Conservation (phyloP, 2,113 vertebrate species). For the Poeciliopsis turrubarensis region DNA sequence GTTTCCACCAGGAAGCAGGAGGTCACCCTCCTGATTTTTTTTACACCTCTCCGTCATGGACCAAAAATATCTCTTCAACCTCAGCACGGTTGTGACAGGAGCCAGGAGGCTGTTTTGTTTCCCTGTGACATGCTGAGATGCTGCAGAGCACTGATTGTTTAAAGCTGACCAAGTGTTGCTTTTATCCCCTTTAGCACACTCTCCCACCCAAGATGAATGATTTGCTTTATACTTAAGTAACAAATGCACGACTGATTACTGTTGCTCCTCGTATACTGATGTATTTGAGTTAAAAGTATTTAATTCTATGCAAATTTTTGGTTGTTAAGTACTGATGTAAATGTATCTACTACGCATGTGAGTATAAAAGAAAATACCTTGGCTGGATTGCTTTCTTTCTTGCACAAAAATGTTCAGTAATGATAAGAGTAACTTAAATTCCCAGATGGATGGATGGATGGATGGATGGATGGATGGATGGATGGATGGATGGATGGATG, state of each 20-base stretch:
- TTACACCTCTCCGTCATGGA: conserved; percentile 54
- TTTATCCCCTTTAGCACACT: neutral
- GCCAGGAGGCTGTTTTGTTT: conserved; percentile 38
- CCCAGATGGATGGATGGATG: neutral
- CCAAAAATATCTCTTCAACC: conserved; percentile 54
- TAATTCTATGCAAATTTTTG: conserved; percentile 10
- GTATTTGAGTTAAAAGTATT: neutral
- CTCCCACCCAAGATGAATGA: neutral
- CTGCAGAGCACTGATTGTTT: conserved; percentile 19
- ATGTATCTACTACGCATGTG: conserved; percentile 16
- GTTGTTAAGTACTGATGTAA: conserved; percentile 20
- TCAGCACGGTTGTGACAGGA: conserved; percentile 32
- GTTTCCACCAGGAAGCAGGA: conserved; percentile 38
- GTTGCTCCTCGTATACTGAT: neutral
- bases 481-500: too few species aligned
- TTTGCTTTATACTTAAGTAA: neutral
- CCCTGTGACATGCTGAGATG: conserved; percentile 36
- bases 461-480: too few species aligned
- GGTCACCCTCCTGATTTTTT: conserved; percentile 31
- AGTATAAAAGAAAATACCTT: neutral
- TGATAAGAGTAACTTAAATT: neutral
- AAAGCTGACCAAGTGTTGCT: conserved; percentile 24
- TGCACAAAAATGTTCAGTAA: neutral
- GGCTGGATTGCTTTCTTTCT: conserved; percentile 23
- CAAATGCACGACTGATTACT: neutral